Base-by-base conservation (phyloP, 2,888 invertebrate species). In the Eilema griseolum region DNA sequence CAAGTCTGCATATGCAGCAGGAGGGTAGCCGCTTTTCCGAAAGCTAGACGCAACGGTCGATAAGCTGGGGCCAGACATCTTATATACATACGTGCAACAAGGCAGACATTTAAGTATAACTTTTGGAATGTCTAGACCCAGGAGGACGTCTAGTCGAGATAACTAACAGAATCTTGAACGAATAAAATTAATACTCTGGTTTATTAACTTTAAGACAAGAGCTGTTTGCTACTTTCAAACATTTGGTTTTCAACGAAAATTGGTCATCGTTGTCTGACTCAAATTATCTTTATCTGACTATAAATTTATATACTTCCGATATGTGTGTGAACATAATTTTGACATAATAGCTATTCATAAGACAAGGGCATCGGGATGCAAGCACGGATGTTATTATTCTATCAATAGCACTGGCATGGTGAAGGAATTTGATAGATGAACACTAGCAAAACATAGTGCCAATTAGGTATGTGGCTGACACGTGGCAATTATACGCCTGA, bases 31-130 rank as follows among this genome's bases (percentile, higher is more conserved):
- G 80, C 81, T 80, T 77, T 79, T 83, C 79, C 79, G 80, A 86
- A 87, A 85, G 78, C 85, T 65, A 74, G 88, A 89, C 89, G 83
- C 75, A 85, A 88, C 92, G 93, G 92, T 95, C 94, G 90, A 93
- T 94, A 93, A 93, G 90, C 91, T 85, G 88, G 83, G 87, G 86
- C 81, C 88, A 86, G 84, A 82, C 85, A 73, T 84, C 76, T 83
- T 83, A 85, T 80, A 86, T 83, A 85, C 81, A 86, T 82, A 85
- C 86, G 81, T 84, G 82, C 85, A 88, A 89, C 83, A 87, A 83
- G 84, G 85, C 86, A 89, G 85, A 88, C 87, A 77, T 84, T 87
- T 85, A 80, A 86, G 80, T 84, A 82, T 81, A 86, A 83, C 72
- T 70, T 74, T 80, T 80, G 81, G 77, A 81, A 80, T 72, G 81